Evolutionary conservation across 2,797 vertebrate genomes (phyloP).

Genomic region (Cossypha caffra): DNA sequence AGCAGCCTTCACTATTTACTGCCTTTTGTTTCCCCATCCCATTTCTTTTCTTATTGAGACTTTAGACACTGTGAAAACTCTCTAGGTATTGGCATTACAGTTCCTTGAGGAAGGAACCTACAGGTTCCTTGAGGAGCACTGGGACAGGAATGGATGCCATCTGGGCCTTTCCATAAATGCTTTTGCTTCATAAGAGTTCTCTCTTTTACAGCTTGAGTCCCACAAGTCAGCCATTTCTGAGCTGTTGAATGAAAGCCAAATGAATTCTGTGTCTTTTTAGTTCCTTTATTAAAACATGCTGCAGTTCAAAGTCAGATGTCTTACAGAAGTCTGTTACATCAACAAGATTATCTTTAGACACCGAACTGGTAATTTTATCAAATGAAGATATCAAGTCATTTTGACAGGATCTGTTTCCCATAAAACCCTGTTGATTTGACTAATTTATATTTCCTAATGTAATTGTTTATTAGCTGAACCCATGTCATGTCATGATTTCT

Average conservation of each 20-base stretch:
- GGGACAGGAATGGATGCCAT: not conserved
- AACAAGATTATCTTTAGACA: slow-evolving; percentile 50
- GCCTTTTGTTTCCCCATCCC: not conserved
- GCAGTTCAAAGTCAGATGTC: slow-evolving; percentile 37
- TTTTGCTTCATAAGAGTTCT: not conserved
- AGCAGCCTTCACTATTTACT: not conserved
- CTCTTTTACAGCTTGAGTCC: not conserved
- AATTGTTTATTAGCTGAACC: slow-evolving; percentile 49
- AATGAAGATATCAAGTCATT: slow-evolving; percentile 58
- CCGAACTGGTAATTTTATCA: slow-evolving; percentile 44
- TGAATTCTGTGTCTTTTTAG: slow-evolving; percentile 24
- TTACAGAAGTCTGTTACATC: slow-evolving; percentile 55
- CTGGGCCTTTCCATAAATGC: not conserved
- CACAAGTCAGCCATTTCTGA: slow-evolving; percentile 25
- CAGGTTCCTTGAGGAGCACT: not conserved
- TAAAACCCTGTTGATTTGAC: slow-evolving; percentile 17
- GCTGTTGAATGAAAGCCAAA: slow-evolving; percentile 36
- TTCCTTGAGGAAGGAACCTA: not conserved
- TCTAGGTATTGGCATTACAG: not conserved
- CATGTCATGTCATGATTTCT: slow-evolving; percentile 26
- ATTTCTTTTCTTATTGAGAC: not conserved
- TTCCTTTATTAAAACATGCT: slow-evolving; percentile 63
- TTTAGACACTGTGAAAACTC: not conserved
- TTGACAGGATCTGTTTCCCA: slow-evolving; percentile 59
- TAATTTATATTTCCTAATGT: slow-evolving; percentile 56